These are phyloP conservation scores for Megaceryle maxima DNA, from an alignment of 2,113 vertebrate genomes.

Conservation along the genomic window DNA sequence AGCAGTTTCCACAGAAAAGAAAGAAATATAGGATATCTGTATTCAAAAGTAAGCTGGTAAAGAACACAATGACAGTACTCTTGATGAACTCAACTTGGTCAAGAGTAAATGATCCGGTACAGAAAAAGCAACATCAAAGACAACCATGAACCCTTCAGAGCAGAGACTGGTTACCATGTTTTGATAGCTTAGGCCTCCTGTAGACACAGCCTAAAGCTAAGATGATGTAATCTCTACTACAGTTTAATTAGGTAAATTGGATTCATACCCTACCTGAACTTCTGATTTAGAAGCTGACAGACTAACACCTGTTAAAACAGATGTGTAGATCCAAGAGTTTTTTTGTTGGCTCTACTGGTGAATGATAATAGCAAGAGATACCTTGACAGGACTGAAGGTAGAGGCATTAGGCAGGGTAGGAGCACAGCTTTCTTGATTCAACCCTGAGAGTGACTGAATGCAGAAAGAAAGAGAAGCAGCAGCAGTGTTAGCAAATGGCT, in stretches of 20 bases:
- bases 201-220: constrained; percentile 34
- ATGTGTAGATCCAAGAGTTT: constrained; percentile 3
- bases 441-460: constrained; percentile 67
- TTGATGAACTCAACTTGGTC: background rate
- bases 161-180: background rate
- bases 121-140: constrained; percentile 13
- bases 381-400: constrained; percentile 70
- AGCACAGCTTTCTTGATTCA: constrained; percentile 66
- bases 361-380: constrained; percentile 65
- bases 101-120: background rate
- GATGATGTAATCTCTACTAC: constrained; percentile 5
- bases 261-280: constrained; percentile 69
- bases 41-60: background rate
- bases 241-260: background rate
- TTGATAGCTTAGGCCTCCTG: background rate
- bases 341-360: constrained; percentile 43
- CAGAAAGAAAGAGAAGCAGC: constrained; percentile 65
- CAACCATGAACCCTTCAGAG: background rate
- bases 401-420: constrained; percentile 61
- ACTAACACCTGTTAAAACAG: constrained; percentile 53
- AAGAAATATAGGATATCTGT: background rate
- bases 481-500: constrained; percentile 48
- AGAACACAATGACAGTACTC: background rate
- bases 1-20: background rate
- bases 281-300: constrained; percentile 41